Base-by-base conservation (phyloP, 2,888 invertebrate genomes). In the Phortica magna region DNA sequence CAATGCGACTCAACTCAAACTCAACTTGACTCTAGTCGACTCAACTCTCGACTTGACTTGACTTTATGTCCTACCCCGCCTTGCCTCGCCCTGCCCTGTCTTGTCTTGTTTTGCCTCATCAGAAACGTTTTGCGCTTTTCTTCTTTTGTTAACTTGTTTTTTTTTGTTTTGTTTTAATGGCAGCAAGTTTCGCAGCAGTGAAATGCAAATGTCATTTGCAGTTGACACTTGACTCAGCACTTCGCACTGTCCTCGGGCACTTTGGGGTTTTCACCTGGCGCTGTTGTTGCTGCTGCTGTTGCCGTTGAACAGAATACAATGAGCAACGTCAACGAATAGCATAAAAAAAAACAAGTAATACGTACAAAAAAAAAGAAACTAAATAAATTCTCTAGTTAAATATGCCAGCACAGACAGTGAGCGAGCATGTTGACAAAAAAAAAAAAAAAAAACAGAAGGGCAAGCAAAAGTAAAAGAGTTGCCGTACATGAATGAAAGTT, bases 201-300 rank as follows among this genome's bases (percentile, higher is more conserved):
- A 85, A 86, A 86, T 86, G 85, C 87, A 86, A 86, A 86, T 86
- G 85, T 86, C 85, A 86, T 86, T 86, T 87, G 85, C 87, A 86
- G 85, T 86, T 86, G 85, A 86, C 85, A 86, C 85, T 86, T 86
- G 85, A 86, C 85, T 86, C 85, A 86, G 87, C 85, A 86, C 85
- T 86, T 86, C 87, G 85, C 85, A 85, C 84, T 86, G 87, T 87
- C 87, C 87, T 82, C 78, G 81, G 87, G 85, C 87, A 85, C 85
- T 86, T 86, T 86, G 85, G 85, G 87, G 87, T 83, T 87, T 86
- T 85, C 85, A 86, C 85, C 85, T 86, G 87, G 81, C 75, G 80
- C 59, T 22, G 22, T 42, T n/a, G 10, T 10, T 17, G 17, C 57
- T 14, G 9, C n/a, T 48, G 31, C 79, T 80, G 78, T 80, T 76